A percentile compares a stretch with the other conserved stretches of the same genome.
Conservation (phyloP, 2,888 invertebrate genomes). For the Monoplex corrugatus region DNA sequence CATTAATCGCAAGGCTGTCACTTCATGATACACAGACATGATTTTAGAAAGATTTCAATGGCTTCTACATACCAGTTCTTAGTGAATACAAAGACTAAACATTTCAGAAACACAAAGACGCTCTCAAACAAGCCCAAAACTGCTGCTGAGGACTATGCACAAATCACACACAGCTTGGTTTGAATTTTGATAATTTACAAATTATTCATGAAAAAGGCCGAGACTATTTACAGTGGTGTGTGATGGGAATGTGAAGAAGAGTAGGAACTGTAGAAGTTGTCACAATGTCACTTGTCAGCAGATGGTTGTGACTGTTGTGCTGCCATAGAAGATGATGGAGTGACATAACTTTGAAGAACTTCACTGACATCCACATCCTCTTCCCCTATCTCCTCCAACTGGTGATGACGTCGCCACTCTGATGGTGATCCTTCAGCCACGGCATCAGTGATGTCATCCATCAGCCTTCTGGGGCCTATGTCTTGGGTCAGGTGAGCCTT, state of each 20-base stretch:
- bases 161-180: background rate
- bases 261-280: background rate
- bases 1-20: too few species aligned
- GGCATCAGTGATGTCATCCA: background rate
- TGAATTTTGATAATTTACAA: too few species aligned
- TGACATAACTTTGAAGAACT: conserved; percentile 7
- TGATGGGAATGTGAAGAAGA: too few species aligned
- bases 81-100: too few species aligned
- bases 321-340: background rate
- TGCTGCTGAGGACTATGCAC: too few species aligned
- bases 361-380: conserved; percentile 18
- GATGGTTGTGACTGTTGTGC: background rate
- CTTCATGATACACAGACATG: too few species aligned
- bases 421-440: conserved; percentile 2
- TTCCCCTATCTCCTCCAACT: conserved; percentile 25
- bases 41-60: too few species aligned
- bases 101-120: too few species aligned
- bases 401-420: conserved; percentile 6
- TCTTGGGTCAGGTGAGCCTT: conserved; percentile 31
- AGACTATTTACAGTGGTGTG: background rate
- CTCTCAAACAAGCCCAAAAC: too few species aligned
- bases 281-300: background rate
- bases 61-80: too few species aligned
- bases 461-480: background rate
- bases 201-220: too few species aligned